Evolutionary conservation across 2,113 vertebrate genomes (phyloP), one percentile per base, ranked within the genome.

Genomic region (Cygnus buccinator): DNA sequence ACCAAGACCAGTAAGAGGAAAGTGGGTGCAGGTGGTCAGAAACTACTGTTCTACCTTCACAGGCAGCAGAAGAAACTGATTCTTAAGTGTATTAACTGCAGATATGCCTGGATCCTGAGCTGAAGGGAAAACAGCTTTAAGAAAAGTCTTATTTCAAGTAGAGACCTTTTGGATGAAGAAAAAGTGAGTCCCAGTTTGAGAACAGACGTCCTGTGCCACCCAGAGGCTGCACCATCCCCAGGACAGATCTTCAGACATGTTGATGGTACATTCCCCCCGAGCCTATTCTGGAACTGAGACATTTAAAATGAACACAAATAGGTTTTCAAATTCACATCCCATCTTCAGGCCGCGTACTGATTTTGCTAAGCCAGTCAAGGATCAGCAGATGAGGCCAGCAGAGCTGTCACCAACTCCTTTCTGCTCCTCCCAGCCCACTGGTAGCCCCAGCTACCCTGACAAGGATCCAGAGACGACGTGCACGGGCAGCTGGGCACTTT

Each of bases 401-500:
- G 18, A 61, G 55, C n/a, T 68, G 43, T 33, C 66, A 54, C 44
- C 9, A 37, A 7, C 50, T 71, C 35, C 33, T 18, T 22, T 54
- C 68, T 37, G n/a, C 16, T 75, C n/a, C 37, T 35, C 26, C 68
- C 63, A 35, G 37, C 13, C 35, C 65, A 31, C 28, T 0, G 0
- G 26, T 44, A 66, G 71, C 26, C 25, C 35, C 5, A 23, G 41
- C 11, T 9, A 39, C 0, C 3, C 33, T 23, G 23, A 35, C 46
- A 82, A 81, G 4, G 37, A 58, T 23, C 25, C 66, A 78, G 43
- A 83, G 43, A 33, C 5, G 41, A 58, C 8, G 37, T 39, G 8
- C 19, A 18, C 0, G 13, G 20, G 65, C 11, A 71, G 37, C 5
- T 0, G 0, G 74, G 57, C 63, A 65, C 1, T 33, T 55, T 55